Conservation (phyloP, 2,797 vertebrate species). For the Bufotes viridis region DNA sequence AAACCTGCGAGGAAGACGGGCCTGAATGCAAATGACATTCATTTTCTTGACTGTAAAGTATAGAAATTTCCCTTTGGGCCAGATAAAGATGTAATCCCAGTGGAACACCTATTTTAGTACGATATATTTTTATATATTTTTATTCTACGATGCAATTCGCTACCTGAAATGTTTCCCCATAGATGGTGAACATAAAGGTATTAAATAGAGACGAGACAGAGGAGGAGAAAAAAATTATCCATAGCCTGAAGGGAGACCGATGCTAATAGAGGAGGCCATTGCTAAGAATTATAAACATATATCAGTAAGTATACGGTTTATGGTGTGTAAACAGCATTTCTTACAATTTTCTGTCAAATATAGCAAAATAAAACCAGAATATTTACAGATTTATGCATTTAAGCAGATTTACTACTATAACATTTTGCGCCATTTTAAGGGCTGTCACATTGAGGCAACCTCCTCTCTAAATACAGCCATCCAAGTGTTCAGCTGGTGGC, state of each 20-base stretch:
- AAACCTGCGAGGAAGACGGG: not conserved
- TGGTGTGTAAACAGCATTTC: not conserved
- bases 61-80: constrained; percentile 49
- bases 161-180: constrained; percentile 33
- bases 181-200: constrained; percentile 36
- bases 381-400: no score
- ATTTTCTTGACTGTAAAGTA: constrained; percentile 54
- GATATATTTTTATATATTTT: constrained; percentile 51
- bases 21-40: constrained; percentile 56
- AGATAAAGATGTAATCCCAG: constrained; percentile 55
- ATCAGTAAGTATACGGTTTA: not conserved
- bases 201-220: constrained; percentile 5
- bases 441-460: no score
- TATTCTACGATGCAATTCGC: constrained; percentile 22
- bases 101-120: constrained; percentile 50
- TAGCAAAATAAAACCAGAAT: not conserved
- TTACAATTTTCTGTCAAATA: not conserved
- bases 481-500: no score
- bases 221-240: not conserved
- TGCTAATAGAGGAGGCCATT: not conserved
- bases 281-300: not conserved
- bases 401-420: no score
- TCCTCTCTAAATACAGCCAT: no score
- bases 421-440: no score
- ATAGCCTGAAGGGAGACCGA: not conserved